Conservation (phyloP, 2,797 vertebrate species). For the Lagocephalus sceleratus region DNA sequence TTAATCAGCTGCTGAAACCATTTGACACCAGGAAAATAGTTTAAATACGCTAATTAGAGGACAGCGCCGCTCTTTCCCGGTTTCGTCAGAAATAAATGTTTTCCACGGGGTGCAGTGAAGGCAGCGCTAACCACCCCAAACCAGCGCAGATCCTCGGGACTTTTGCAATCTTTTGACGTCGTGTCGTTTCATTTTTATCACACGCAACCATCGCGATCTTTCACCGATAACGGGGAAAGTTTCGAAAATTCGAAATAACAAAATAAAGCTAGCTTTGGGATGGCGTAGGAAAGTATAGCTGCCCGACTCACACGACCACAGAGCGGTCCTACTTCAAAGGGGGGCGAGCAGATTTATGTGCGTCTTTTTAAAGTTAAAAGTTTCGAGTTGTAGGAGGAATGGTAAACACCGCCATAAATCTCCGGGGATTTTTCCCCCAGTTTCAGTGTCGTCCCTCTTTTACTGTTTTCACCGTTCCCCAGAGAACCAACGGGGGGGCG, state of each 20-base stretch:
- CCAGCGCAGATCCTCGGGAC: background rate
- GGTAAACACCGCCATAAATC: slow-evolving; percentile 70
- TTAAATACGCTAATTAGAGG: background rate
- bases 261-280: too few relatives aligned
- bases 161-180: too few relatives aligned
- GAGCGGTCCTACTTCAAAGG: background rate
- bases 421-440: slow-evolving; percentile 54
- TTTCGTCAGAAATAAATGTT: background rate
- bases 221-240: too few relatives aligned
- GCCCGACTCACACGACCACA: slow-evolving; percentile 37
- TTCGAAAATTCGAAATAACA: too few relatives aligned
- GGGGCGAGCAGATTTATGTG: slow-evolving; percentile 73
- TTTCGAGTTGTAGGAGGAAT: slow-evolving; percentile 23
- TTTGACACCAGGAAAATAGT: background rate
- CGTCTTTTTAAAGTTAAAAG: slow-evolving; percentile 61
- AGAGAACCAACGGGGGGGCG: slow-evolving; percentile 39
- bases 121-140: background rate
- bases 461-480: slow-evolving; percentile 34
- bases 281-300: too few relatives aligned
- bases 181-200: too few relatives aligned
- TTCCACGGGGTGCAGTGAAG: too few relatives aligned
- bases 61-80: background rate
- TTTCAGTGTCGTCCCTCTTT: slow-evolving; percentile 40
- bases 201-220: too few relatives aligned
- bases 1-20: background rate